Evolutionary conservation across 1,140 invertebrate species (phyloP).

Genomic region (Philotrypesis tridentata): DNA sequence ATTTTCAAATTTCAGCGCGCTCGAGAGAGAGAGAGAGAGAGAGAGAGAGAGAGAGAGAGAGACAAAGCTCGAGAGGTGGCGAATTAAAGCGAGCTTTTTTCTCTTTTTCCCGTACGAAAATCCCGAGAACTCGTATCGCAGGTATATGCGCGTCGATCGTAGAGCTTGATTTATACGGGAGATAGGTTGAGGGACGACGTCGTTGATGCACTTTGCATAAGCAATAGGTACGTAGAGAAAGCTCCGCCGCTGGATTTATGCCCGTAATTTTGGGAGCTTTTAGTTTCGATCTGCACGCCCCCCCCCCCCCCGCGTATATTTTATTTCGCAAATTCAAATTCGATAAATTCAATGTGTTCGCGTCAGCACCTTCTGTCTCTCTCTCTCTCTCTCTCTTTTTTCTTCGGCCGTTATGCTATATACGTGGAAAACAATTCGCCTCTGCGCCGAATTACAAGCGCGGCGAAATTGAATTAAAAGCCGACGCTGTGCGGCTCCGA

Average conservation of each 20-base stretch:
- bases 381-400: no score
- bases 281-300: neutral
- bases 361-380: no score
- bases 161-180: neutral
- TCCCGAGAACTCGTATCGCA: neutral
- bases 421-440: neutral
- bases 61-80: no score
- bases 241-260: neutral
- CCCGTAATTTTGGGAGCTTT: neutral
- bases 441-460: neutral
- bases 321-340: constrained; percentile 11
- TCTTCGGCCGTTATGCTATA: no score
- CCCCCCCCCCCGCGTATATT: neutral
- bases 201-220: neutral
- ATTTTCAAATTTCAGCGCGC: no score
- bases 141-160: neutral
- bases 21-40: no score
- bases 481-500: no score
- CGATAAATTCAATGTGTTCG: neutral
- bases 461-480: constrained; percentile 15
- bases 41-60: no score
- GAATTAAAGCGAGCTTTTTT: neutral
- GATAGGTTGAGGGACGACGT: neutral
- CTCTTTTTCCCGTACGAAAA: no score
- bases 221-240: neutral